These are phyloP conservation scores for Mesocricetus auratus DNA, from an alignment of 2,113 vertebrate species.

Conservation along the genomic window DNA sequence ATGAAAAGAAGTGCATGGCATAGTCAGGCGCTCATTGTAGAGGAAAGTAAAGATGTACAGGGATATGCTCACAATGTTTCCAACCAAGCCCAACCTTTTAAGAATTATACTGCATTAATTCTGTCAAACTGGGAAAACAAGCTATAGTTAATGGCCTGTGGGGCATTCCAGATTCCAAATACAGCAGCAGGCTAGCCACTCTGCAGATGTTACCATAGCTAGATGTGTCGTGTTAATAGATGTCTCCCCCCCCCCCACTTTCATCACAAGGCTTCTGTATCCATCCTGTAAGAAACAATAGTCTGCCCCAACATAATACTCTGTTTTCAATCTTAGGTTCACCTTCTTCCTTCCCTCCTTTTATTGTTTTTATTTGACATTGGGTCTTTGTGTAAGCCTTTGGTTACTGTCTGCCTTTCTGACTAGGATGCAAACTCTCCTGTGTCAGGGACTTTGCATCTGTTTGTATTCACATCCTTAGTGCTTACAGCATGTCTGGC, in stretches of 20 bases:
- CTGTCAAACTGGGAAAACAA: neutral
- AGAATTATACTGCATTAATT: too few relatives aligned
- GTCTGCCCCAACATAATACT: neutral
- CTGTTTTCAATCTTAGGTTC: neutral
- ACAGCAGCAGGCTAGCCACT: neutral
- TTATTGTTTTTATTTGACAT: neutral
- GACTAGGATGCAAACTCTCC: neutral
- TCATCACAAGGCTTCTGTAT: neutral
- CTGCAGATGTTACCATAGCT: neutral
- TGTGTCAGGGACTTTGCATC: neutral
- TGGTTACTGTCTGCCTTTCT: neutral
- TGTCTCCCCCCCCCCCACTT: neutral
- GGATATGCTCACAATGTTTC: too few relatives aligned
- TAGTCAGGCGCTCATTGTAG: neutral
- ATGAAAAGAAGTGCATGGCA: neutral
- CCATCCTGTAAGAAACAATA: neutral
- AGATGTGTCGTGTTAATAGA: neutral
- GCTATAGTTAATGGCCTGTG: accelerated
- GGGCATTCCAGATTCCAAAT: neutral
- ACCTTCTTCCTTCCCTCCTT: neutral
- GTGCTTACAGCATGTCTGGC: neutral
- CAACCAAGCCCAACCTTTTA: neutral
- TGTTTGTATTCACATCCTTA: neutral
- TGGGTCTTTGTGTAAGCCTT: neutral
- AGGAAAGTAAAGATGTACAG: neutral